These are phyloP conservation scores for Carassius gibelio DNA, from an alignment of 2,113 vertebrate species.

Conservation along the genomic window DNA sequence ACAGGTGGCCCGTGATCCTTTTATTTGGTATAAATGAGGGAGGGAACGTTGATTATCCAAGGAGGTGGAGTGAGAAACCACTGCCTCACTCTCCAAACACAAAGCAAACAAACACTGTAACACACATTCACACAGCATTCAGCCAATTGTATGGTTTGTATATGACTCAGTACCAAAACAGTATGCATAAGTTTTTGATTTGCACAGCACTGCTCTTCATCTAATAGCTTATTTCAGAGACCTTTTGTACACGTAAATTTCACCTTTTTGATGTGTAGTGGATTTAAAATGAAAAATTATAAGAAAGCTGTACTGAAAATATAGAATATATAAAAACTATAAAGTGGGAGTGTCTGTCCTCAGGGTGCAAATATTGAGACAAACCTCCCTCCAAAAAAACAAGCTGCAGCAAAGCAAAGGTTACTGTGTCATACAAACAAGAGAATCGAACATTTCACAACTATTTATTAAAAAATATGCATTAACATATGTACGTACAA, in stretches of 20 bases:
- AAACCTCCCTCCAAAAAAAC: not conserved
- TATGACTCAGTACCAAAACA: not conserved
- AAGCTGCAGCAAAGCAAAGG: not conserved
- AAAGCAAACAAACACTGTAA: constrained; percentile 25
- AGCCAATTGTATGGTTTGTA: not conserved
- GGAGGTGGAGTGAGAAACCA: constrained; percentile 13
- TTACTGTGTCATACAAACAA: not conserved
- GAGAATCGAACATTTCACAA: not conserved
- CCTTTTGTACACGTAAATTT: not conserved
- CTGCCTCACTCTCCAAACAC: constrained; percentile 25
- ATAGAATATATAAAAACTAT: not conserved
- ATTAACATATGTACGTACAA: too few relatives aligned
- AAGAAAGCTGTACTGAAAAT: too few relatives aligned
- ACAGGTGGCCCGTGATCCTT: constrained; percentile 13
- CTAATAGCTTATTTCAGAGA: not conserved
- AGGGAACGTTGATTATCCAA: constrained; percentile 31
- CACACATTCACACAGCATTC: not conserved
- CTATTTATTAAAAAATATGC: not conserved
- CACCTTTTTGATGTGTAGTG: not conserved
- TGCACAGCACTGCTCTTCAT: not conserved
- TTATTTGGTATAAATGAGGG: constrained; percentile 37
- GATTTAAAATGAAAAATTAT: too few relatives aligned
- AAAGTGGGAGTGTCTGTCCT: constrained; percentile 13
- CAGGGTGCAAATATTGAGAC: constrained; percentile 26
- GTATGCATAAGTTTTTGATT: not conserved